Percentiles rank a stretch among this genome's conserved stretches.
Conservation (phyloP, 2,797 vertebrate species). For the Alca torda region DNA sequence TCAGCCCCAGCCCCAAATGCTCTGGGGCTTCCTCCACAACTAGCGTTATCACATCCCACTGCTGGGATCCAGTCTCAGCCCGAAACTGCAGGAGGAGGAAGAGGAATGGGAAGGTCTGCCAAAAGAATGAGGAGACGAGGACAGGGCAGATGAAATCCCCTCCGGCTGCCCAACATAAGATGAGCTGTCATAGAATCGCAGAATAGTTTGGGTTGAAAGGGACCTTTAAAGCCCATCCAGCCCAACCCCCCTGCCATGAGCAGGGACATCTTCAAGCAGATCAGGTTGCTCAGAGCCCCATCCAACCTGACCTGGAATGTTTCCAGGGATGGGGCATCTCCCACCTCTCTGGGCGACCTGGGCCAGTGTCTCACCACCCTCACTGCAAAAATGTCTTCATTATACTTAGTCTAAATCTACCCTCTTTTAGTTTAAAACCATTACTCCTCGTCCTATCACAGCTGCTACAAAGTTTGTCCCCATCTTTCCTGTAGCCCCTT, state of each 20-base stretch:
- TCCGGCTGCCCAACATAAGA: not conserved
- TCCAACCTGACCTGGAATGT: not conserved
- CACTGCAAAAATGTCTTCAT: not conserved
- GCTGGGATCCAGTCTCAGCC: not conserved
- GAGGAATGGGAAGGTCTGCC: not conserved
- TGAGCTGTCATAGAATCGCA: not conserved
- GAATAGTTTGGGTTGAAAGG: not conserved
- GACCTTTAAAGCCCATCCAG: not conserved
- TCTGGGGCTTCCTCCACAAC: not conserved
- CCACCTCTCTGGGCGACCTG: not conserved
- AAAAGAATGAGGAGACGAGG: accelerated
- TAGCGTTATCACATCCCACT: not conserved
- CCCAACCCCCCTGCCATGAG: not conserved
- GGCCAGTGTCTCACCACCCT: not conserved
- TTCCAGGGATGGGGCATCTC: not conserved
- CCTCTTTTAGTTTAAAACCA: not conserved
- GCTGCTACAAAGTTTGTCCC: not conserved
- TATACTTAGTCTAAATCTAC: not conserved
- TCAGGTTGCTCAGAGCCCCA: not conserved
- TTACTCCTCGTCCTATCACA: not conserved
- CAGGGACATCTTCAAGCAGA: not conserved
- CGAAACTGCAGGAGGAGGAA: accelerated
- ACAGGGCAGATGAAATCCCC: not conserved
- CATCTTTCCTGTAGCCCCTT: not conserved
- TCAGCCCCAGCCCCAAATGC: not conserved